Evolutionary conservation across 2,888 invertebrate species (phyloP).

Genomic region (Cantharis flavilabris): DNA sequence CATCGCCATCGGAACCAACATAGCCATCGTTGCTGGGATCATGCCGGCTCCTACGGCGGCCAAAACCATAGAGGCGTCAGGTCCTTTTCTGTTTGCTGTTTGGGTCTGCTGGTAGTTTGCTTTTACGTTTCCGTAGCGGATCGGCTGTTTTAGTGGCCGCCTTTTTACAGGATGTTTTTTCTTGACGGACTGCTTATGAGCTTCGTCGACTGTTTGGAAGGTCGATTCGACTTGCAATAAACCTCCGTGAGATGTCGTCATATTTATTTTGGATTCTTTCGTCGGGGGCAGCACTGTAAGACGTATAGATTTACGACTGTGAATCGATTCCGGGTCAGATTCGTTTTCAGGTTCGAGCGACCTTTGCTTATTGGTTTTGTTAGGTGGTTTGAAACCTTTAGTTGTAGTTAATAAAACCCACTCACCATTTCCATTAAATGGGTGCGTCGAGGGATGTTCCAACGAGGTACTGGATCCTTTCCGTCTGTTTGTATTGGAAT

Average conservation of each 20-base stretch:
- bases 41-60: constrained; percentile 79
- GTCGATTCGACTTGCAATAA: constrained; percentile 75
- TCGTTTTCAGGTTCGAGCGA: constrained; percentile 42
- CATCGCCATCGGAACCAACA: constrained; percentile 78
- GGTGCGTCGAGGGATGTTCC: constrained; percentile 62
- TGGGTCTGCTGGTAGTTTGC: background rate
- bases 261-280: constrained; percentile 64
- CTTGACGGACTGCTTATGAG: constrained; percentile 55
- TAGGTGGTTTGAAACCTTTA: constrained; percentile 69
- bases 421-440: constrained; percentile 71
- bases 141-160: constrained; percentile 25
- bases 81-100: background rate
- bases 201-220: constrained; percentile 71
- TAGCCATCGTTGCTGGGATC: constrained; percentile 80
- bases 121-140: background rate
- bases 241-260: constrained; percentile 75
- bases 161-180: constrained; percentile 32
- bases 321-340: constrained; percentile 39
- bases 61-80: constrained; percentile 66
- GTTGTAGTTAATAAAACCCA: constrained; percentile 80
- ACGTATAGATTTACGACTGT: constrained; percentile 49
- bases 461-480: constrained; percentile 37
- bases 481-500: constrained; percentile 37
- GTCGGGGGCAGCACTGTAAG: constrained; percentile 75
- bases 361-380: constrained; percentile 43